A percentile compares a stretch with the other conserved stretches of the same genome.
Evolutionary conservation across 2,888 invertebrate genomes (phyloP).

Genomic region (Melinopterus prodromus): DNA sequence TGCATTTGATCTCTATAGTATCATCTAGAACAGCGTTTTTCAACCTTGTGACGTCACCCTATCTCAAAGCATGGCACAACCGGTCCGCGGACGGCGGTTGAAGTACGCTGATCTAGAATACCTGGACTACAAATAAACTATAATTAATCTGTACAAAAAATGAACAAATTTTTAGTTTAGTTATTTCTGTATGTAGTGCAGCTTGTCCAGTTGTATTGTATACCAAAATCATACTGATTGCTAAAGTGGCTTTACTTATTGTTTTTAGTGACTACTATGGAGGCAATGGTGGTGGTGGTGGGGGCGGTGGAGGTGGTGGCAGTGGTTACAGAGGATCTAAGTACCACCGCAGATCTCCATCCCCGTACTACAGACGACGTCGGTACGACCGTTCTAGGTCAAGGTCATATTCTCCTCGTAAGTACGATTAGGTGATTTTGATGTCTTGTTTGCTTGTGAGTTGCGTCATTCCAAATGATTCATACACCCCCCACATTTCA

Average conservation of each 20-base stretch:
- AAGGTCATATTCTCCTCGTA: slow-evolving; percentile 81
- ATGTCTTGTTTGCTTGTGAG: background rate
- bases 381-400: slow-evolving; percentile 81
- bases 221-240: too few species aligned
- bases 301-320: slow-evolving; percentile 59
- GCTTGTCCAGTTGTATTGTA: too few species aligned
- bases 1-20: too few species aligned
- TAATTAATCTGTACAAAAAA: too few species aligned
- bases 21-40: too few species aligned
- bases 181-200: too few species aligned
- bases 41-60: too few species aligned
- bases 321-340: slow-evolving; percentile 65
- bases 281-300: slow-evolving; percentile 57
- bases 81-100: too few species aligned
- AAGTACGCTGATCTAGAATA: too few species aligned
- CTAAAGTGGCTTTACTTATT: slow-evolving; percentile 18
- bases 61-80: too few species aligned
- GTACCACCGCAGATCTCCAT: slow-evolving; percentile 73
- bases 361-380: slow-evolving; percentile 74
- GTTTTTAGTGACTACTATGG: slow-evolving; percentile 60
- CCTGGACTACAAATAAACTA: too few species aligned
- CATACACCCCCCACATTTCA: background rate
- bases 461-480: background rate
- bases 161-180: too few species aligned
- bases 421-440: slow-evolving; percentile 60